Base-by-base conservation (phyloP, 2,888 invertebrate genomes). In the Torymus aiolomorphi region DNA sequence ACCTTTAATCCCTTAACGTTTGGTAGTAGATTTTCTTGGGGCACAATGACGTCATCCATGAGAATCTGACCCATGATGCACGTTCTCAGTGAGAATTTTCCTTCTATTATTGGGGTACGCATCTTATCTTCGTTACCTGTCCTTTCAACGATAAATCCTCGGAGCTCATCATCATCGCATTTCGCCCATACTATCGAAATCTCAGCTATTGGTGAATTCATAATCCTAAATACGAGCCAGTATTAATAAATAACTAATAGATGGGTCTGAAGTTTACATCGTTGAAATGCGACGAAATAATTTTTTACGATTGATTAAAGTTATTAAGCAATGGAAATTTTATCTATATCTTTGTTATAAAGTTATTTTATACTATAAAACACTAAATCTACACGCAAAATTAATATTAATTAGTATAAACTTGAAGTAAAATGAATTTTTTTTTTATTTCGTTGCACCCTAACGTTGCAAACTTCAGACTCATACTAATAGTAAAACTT, bases 31-130 rank as follows among this genome's bases (percentile, higher is more conserved):
- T 98, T 97, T 86, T 95, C 95, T 91, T 97, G 96, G n/a, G 99
- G 98, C 81, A 99, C 95, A 87, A 93, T 93, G 75, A 98, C 96
- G 90, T 98, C 97, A 90, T 99, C 98, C 96, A 99, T 96, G 84
- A 97, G 92, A 89, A 99, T 96, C 96, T 98, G 98, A 74, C 99
- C 99, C 16, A 99, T 99, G 76, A 94, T 92, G 75, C 98, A 98
- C 16, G 98, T 96, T 86, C 99, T 93, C 84, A 99, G 92, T 14
- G 98, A 98, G 91, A 99, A 97, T 92, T 99, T 99, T 0, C 98
- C 99, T 89, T 97, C 93, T 88, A 99, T 98, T 92, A 95, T 96
- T 13, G 98, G 97, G 0, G 98, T 96, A 76, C 94, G 93, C 81
- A 99, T 91, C 72, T 97, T 97, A 88, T 94, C 94, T 86, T 94